Base-by-base conservation (phyloP, 2,888 invertebrate species). In the Seladonia tumulorum region DNA sequence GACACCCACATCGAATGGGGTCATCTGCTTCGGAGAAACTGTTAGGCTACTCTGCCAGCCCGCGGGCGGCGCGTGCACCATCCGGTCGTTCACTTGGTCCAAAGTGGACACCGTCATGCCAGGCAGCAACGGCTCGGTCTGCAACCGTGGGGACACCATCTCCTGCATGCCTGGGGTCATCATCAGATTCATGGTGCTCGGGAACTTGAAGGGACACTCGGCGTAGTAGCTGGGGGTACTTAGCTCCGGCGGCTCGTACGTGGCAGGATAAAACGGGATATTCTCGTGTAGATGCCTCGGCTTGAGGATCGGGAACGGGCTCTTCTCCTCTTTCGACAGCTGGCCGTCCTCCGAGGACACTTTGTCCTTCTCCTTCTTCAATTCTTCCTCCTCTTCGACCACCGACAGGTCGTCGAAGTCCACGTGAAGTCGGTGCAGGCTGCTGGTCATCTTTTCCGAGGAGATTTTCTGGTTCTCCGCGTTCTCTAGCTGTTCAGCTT, bases 391-490 rank as follows among this genome's bases (percentile, higher is more conserved):
- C 93, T 98, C 98, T 10, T 97, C 97, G 71, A 98, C 97, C 42
- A 97, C 97, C 83, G 97, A 97, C 74, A 98, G 96, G 94, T 97
- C 97, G 94, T 97, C 97, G 95, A 97, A 97, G 82, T 95, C 95
- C 7, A 94, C 93, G 82, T 93, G 93, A 29, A 94, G 81, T 57
- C 94, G 91, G 81, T 93, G 93, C 76, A 92, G 82, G 57, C 88
- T 81, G 83, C 66, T 93, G 84, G 88, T 92, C 90, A 92, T 91
- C 76, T 94, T 96, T 96, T 91, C 96, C 95, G 92, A 95, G 91
- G 92, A 96, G 91, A 94, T 95, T 95, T 94, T 96, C 94, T 93
- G 96, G 88, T 94, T 96, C 81, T 94, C 94, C 25, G 91, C 94
- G 90, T 94, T 94, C 53, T 94, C 94, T 87, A 94, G 81, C 68